Conservation (phyloP, 2,888 invertebrate species). For the Mechanitis messenoides region DNA sequence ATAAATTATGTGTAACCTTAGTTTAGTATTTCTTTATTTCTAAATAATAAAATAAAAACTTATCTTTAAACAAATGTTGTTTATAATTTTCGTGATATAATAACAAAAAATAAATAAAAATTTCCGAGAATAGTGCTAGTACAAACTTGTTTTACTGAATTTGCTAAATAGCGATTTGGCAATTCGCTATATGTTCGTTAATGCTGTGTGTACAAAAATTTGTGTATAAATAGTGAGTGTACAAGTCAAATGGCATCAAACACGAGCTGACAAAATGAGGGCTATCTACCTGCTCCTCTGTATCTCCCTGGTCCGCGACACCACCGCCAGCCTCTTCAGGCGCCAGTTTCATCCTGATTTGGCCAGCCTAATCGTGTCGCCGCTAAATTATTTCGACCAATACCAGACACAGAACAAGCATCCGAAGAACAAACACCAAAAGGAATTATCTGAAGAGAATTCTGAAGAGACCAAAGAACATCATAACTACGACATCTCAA, state of each 20-base stretch:
- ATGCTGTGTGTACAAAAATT: conserved; percentile 18
- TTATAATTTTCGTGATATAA: too few species aligned
- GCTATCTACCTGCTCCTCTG: conserved; percentile 54
- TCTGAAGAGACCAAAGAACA: conserved; percentile 34
- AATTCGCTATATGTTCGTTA: conserved; percentile 1
- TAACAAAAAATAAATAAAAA: not conserved
- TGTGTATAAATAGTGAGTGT: conserved; percentile 22
- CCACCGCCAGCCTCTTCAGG: conserved; percentile 57
- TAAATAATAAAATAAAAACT: too few species aligned
- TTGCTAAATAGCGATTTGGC: not conserved
- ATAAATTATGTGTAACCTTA: too few species aligned
- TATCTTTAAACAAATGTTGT: too few species aligned
- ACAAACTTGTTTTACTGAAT: not conserved
- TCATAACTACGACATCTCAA: conserved; percentile 25
- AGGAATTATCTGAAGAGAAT: conserved; percentile 18
- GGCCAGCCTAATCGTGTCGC: conserved; percentile 41
- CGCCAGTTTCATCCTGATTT: conserved; percentile 34
- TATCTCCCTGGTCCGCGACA: conserved; percentile 51
- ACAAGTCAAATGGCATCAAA: conserved; percentile 31
- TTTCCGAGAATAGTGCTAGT: not conserved
- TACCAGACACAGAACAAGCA: conserved; percentile 27
- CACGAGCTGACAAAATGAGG: conserved; percentile 57
- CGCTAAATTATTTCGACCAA: conserved; percentile 42
- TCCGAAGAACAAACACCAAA: conserved; percentile 32
- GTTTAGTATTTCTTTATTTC: too few species aligned